Evolutionary conservation across 92 coral and sea anemone species (phyloP).

Genomic region (Zoanthus sansibaricus): DNA sequence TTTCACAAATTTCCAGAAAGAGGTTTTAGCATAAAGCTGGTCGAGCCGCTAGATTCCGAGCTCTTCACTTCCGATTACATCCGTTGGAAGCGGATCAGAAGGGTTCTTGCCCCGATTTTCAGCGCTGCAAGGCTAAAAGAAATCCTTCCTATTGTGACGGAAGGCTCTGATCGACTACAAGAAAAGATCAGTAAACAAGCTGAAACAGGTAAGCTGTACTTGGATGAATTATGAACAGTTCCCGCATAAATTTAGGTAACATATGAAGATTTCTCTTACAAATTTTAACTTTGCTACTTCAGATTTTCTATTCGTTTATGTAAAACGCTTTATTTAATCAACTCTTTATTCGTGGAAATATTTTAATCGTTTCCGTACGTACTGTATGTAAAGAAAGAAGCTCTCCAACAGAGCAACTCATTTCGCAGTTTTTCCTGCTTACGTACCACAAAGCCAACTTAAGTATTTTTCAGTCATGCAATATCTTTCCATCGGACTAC

Average conservation of each 20-base stretch:
- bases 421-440: no score
- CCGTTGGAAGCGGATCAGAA: constrained; percentile 65
- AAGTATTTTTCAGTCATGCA: no score
- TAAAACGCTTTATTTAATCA: no score
- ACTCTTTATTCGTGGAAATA: no score
- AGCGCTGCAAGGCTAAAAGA: constrained; percentile 57
- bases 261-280: not conserved
- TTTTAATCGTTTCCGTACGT: no score
- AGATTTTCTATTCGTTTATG: no score
- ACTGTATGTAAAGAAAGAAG: no score
- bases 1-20: constrained; percentile 64
- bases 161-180: constrained; percentile 51
- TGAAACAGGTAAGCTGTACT: constrained; percentile 31
- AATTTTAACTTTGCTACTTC: no score
- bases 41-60: constrained; percentile 65
- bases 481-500: no score
- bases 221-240: not conserved
- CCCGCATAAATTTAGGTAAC: not conserved
- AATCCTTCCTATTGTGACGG: constrained; percentile 39
- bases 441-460: no score
- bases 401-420: no score
- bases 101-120: constrained; percentile 58
- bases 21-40: constrained; percentile 58
- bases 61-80: constrained; percentile 55
- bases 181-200: constrained; percentile 38